Conservation (phyloP, 2,797 vertebrate species). For the Dicrostonyx torquatus region DNA sequence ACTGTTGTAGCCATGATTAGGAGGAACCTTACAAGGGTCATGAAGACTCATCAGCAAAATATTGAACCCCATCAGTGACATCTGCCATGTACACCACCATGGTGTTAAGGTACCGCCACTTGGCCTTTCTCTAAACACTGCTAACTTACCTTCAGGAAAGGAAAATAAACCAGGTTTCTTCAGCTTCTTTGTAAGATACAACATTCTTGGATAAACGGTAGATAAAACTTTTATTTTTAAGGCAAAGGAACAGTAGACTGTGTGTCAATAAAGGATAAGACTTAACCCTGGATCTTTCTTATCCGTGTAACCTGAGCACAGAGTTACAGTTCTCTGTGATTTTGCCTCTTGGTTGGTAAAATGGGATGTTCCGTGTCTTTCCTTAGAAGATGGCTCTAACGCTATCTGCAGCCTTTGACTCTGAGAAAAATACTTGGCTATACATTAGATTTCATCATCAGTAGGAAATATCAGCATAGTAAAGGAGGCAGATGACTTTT, state of each 20-base stretch:
- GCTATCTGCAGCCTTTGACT: constrained; percentile 12
- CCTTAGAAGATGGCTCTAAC: neutral
- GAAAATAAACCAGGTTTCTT: neutral
- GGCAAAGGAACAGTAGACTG: neutral
- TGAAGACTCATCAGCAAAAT: neutral
- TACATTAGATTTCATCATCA: neutral
- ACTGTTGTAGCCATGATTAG: neutral
- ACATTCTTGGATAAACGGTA: constrained; percentile 1
- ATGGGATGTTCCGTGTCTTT: neutral
- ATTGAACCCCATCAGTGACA: neutral
- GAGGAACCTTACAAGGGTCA: neutral
- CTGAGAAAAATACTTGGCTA: neutral
- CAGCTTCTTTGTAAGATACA: neutral
- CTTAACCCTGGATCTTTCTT: neutral
- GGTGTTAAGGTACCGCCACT: neutral
- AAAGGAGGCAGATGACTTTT: neutral
- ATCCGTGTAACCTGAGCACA: neutral
- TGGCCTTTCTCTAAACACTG: neutral
- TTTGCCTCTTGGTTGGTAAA: neutral
- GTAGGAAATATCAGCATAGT: neutral
- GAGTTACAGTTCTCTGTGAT: neutral
- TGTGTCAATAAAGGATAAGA: neutral
- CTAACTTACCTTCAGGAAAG: constrained; percentile 1
- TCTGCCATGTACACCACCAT: neutral
- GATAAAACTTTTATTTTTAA: neutral